Conservation (phyloP, 2,797 vertebrate genomes). For the Amniataba percoides region DNA sequence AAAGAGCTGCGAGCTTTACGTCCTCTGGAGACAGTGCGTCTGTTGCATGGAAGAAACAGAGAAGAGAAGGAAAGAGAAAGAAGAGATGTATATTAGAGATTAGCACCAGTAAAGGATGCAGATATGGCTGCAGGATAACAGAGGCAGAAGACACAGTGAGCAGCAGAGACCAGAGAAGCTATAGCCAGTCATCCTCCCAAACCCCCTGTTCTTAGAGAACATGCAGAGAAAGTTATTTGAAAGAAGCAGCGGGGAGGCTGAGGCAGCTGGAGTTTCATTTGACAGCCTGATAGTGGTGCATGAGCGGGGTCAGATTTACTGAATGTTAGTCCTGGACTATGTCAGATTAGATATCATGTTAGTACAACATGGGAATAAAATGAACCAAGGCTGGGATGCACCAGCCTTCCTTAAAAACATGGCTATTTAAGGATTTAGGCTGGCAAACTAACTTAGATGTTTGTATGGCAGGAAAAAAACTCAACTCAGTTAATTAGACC, state of each 20-base stretch:
- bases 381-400: constrained; percentile 54
- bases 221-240: constrained; percentile 46
- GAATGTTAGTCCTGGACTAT: constrained; percentile 18
- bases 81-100: constrained; percentile 26
- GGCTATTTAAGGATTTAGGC: neutral
- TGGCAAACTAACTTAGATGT: neutral
- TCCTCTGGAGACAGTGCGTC: constrained; percentile 86
- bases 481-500: neutral
- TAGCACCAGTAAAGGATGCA: constrained; percentile 27
- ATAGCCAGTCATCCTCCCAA: constrained; percentile 71
- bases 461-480: neutral
- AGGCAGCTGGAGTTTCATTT: constrained; percentile 18
- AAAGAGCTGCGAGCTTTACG: constrained; percentile 88
- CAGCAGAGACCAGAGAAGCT: constrained; percentile 73
- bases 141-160: constrained; percentile 56
- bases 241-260: constrained; percentile 30
- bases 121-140: constrained; percentile 7
- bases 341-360: constrained; percentile 10
- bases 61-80: constrained; percentile 35
- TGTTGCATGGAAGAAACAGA: constrained; percentile 61
- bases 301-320: constrained; percentile 15
- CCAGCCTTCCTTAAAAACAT: constrained; percentile 3
- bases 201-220: constrained; percentile 37
- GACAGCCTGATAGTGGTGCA: neutral
- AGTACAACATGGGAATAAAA: constrained; percentile 26